These are phyloP conservation scores for Pycnonotus jocosus DNA, from an alignment of 2,113 vertebrate genomes.

Conservation along the genomic window DNA sequence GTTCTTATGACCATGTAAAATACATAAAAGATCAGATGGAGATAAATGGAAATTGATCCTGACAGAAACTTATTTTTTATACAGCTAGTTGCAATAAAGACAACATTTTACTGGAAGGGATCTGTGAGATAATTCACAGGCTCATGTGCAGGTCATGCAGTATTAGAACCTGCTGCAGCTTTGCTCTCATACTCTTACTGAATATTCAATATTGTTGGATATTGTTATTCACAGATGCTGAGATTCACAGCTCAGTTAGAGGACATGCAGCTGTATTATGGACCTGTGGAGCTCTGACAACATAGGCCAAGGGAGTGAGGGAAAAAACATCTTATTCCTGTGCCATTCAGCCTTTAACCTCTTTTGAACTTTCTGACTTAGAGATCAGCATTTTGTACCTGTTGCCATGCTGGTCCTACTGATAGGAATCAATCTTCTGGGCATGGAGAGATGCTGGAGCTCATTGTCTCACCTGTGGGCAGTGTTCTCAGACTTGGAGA, in stretches of 20 bases:
- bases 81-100: background rate
- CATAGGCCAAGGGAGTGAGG: background rate
- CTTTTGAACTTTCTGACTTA: background rate
- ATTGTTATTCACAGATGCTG: background rate
- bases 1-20: background rate
- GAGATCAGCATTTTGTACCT: background rate
- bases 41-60: background rate
- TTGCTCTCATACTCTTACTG: background rate
- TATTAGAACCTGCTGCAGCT: background rate
- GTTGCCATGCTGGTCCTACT: background rate
- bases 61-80: background rate
- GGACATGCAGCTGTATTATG: background rate
- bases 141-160: background rate
- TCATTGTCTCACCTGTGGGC: background rate
- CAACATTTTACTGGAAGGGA: background rate
- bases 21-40: background rate
- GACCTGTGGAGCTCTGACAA: background rate
- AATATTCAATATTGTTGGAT: background rate
- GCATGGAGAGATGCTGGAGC: fast-evolving
- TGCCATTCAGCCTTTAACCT: background rate
- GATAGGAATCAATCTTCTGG: background rate
- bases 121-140: background rate
- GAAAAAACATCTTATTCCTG: background rate
- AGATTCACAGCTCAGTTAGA: background rate
- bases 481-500: background rate